These are phyloP conservation scores for Parasteatoda tepidariorum DNA, from an alignment of 1,140 invertebrate genomes.

Conservation along the genomic window DNA sequence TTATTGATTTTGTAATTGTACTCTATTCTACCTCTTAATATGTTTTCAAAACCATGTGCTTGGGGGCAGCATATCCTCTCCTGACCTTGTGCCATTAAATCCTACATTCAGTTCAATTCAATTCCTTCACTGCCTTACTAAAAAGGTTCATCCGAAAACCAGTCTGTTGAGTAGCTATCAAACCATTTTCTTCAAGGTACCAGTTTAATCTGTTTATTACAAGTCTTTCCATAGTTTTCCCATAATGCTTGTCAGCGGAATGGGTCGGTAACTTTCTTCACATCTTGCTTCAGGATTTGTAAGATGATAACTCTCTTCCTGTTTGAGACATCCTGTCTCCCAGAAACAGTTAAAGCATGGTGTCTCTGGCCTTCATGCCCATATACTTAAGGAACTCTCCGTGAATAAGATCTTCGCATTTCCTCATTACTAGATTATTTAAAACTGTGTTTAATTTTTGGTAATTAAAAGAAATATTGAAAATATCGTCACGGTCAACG, in stretches of 20 bases:
- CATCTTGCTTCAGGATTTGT: background rate
- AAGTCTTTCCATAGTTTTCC: slow-evolving; percentile 8
- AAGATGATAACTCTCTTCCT: background rate
- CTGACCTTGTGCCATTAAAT: too few species aligned
- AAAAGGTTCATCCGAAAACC: slow-evolving; percentile 19
- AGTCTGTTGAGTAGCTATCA: background rate
- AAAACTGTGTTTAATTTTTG: background rate
- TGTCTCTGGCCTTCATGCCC: background rate
- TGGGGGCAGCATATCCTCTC: too few species aligned
- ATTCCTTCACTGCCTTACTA: slow-evolving; percentile 8
- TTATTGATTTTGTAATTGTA: too few species aligned
- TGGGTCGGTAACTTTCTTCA: background rate
- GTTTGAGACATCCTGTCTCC: background rate
- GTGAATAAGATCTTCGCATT: slow-evolving; percentile 9
- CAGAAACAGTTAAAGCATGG: background rate
- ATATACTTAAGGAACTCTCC: background rate
- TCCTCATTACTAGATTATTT: background rate
- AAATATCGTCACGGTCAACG: background rate
- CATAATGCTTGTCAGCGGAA: background rate
- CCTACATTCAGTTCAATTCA: background rate
- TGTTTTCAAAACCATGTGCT: too few species aligned
- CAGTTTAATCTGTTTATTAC: slow-evolving; percentile 26
- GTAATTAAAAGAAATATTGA: background rate
- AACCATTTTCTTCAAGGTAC: background rate
- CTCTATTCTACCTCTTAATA: too few species aligned